These are phyloP conservation scores for Drosophila arizonae DNA, from an alignment of 1,140 invertebrate genomes.

Conservation along the genomic window DNA sequence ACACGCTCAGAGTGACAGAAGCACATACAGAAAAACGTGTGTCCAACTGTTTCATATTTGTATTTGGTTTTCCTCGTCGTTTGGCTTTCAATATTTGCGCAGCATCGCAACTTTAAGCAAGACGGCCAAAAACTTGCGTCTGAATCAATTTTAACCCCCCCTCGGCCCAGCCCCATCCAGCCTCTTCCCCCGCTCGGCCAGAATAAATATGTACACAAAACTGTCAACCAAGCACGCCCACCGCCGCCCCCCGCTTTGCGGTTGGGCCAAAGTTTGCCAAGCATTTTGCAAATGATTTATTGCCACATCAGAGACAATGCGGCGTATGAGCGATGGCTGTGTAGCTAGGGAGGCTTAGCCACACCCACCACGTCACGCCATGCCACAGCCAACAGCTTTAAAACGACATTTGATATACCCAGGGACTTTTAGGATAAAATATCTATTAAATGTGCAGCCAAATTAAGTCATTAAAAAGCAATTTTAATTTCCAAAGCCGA, in stretches of 20 bases:
- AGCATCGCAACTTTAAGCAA: slow-evolving; percentile 62
- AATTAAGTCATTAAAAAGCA: slow-evolving; percentile 78
- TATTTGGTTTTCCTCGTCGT: slow-evolving; percentile 31
- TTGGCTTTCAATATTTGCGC: slow-evolving; percentile 59
- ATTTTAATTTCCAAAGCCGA: slow-evolving; percentile 45
- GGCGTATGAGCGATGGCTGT: slow-evolving; percentile 69
- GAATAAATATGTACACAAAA: slow-evolving; percentile 2
- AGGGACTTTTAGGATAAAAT: slow-evolving; percentile 16
- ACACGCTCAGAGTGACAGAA: background rate
- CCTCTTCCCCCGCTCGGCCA: too few relatives aligned
- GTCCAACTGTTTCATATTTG: slow-evolving; percentile 49
- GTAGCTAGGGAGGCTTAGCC: background rate
- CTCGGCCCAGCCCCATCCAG: background rate
- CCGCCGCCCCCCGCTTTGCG: slow-evolving; percentile 4
- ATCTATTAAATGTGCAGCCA: slow-evolving; percentile 64
- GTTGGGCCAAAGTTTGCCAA: slow-evolving; percentile 58
- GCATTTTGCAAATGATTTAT: slow-evolving; percentile 72
- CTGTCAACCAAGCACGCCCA: background rate
- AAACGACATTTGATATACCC: slow-evolving; percentile 66
- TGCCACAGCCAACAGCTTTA: slow-evolving; percentile 28
- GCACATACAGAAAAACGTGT: background rate
- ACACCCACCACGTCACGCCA: too few relatives aligned
- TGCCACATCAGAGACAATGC: slow-evolving; percentile 52
- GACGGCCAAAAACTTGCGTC: slow-evolving; percentile 7
- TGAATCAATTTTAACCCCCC: slow-evolving; percentile 20